Conservation (phyloP, 2,888 invertebrate genomes). For the Pheosia gnoma region DNA sequence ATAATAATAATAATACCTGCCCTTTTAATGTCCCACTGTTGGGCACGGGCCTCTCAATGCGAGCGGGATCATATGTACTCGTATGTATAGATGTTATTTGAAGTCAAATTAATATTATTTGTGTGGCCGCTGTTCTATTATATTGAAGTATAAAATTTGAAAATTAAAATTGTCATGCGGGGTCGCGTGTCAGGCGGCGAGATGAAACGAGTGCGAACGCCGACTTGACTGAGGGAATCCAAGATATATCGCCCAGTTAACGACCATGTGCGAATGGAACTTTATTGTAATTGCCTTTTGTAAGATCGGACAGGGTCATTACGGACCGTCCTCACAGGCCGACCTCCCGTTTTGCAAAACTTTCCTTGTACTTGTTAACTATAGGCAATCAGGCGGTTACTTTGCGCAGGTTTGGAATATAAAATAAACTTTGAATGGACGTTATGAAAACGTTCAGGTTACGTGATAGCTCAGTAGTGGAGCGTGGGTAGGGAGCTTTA, state of each 20-base stretch:
- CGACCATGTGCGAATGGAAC: conserved; percentile 83
- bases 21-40: no score
- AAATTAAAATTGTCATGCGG: conserved; percentile 34
- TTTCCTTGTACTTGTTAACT: conserved; percentile 62
- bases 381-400: conserved; percentile 34
- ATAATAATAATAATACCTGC: no score
- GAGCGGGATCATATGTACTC: no score
- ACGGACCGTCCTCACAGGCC: conserved; percentile 71
- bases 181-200: conserved; percentile 23
- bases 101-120: no score
- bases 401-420: conserved; percentile 44
- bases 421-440: conserved; percentile 31
- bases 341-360: conserved; percentile 73
- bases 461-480: conserved; percentile 2
- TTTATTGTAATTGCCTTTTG: conserved; percentile 85
- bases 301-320: conserved; percentile 82
- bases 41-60: no score
- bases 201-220: conserved; percentile 69
- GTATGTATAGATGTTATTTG: no score
- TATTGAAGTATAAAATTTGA: conserved; percentile 15
- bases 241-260: conserved; percentile 82
- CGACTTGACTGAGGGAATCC: conserved; percentile 70
- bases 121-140: background rate
- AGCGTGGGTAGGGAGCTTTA: conserved; percentile 27
- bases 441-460: background rate